These are phyloP conservation scores for Rhinella marina DNA, from an alignment of 2,797 vertebrate species.

Conservation along the genomic window DNA sequence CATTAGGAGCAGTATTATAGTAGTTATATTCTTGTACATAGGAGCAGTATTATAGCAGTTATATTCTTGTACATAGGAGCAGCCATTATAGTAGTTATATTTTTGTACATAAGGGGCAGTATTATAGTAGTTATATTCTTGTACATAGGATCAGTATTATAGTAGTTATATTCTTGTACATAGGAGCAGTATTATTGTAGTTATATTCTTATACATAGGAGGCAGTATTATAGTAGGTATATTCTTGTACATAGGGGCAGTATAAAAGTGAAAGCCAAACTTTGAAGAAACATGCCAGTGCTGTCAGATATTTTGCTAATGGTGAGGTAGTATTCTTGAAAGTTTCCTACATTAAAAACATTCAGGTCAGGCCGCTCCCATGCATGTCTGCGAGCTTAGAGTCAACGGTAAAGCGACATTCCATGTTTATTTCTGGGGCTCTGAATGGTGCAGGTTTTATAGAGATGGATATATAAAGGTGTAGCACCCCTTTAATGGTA, in stretches of 20 bases:
- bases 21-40: slow-evolving; percentile 3
- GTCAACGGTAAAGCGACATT: slow-evolving; percentile 28
- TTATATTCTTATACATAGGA: neutral
- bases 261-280: too few species aligned
- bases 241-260: neutral
- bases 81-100: slow-evolving; percentile 17
- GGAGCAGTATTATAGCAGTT: slow-evolving; percentile 4
- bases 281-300: too few species aligned
- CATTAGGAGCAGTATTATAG: slow-evolving; percentile 6
- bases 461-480: too few species aligned
- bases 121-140: slow-evolving; percentile 8
- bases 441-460: neutral
- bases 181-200: slow-evolving; percentile 7
- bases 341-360: neutral
- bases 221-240: slow-evolving; percentile 4
- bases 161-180: neutral
- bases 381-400: neutral
- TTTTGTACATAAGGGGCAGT: neutral
- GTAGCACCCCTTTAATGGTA: too few species aligned
- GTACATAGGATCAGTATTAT: neutral
- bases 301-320: too few species aligned
- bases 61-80: slow-evolving; percentile 2
- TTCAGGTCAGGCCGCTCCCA: neutral
- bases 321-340: neutral
- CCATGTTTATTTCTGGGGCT: neutral